A percentile compares a stretch with the other conserved stretches of the same genome.
These are phyloP conservation scores for Silurus lanzhouensis DNA, from an alignment of 2,797 vertebrate species.

Conservation along the genomic window DNA sequence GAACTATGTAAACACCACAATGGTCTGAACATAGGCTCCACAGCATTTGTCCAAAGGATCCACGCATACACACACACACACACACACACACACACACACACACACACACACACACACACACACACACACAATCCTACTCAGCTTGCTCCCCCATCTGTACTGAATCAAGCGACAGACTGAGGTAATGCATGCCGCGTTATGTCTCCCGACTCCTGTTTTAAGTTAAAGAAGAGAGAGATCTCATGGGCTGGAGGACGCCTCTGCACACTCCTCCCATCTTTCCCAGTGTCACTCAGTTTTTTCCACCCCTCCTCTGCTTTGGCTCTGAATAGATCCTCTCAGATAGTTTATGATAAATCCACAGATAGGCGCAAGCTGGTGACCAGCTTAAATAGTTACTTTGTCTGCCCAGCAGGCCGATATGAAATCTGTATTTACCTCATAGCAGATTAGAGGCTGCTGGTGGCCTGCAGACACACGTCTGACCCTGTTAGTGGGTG, in stretches of 20 bases:
- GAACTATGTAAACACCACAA: slow-evolving; percentile 79
- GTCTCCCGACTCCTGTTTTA: slow-evolving; percentile 87
- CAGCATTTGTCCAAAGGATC: slow-evolving; percentile 23
- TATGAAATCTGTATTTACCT: slow-evolving; percentile 75
- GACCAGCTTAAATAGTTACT: slow-evolving; percentile 60
- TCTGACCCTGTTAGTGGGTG: slow-evolving; percentile 64
- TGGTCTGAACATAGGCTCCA: slow-evolving; percentile 76
- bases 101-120: slow-evolving; percentile 15
- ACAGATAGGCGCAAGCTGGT: slow-evolving; percentile 64
- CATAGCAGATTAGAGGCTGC: slow-evolving; percentile 68
- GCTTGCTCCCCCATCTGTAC: slow-evolving; percentile 74
- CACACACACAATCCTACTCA: slow-evolving; percentile 29
- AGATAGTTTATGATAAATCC: slow-evolving; percentile 77
- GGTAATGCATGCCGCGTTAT: slow-evolving; percentile 77
- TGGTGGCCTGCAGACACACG: slow-evolving; percentile 66
- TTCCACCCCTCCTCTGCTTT: slow-evolving; percentile 68
- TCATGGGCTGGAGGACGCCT: slow-evolving; percentile 70
- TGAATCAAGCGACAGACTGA: slow-evolving; percentile 84
- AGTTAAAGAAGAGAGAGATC: slow-evolving; percentile 65
- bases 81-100: slow-evolving; percentile 18
- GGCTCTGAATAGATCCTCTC: slow-evolving; percentile 75
- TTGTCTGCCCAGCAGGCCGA: slow-evolving; percentile 60
- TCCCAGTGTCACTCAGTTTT: slow-evolving; percentile 53
- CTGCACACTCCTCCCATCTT: slow-evolving; percentile 66
- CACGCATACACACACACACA: slow-evolving; percentile 2